Evolutionary conservation across 2,888 invertebrate species (phyloP).

Genomic region (Argyresthia albistria): DNA sequence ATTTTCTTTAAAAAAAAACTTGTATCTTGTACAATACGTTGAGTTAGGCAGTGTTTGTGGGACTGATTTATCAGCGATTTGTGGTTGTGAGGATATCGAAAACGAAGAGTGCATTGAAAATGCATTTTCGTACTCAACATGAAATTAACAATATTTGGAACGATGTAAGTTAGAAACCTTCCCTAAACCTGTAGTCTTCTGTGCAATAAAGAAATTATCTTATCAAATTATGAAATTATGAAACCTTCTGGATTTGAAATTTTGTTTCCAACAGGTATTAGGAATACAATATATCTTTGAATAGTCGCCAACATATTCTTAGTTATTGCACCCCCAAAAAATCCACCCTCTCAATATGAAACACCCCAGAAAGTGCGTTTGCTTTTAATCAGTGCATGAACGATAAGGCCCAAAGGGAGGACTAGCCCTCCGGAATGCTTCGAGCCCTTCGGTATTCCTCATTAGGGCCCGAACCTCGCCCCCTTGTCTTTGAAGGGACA

Average conservation of each 20-base stretch:
- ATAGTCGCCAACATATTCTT: neutral
- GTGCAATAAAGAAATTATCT: too few species aligned
- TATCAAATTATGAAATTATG: too few species aligned
- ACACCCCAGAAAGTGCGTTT: conserved; percentile 47
- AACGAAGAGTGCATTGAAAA: conserved; percentile 7
- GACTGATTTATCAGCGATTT: too few species aligned
- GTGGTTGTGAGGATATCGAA: too few species aligned
- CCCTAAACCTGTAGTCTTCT: too few species aligned
- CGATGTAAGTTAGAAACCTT: conserved; percentile 20
- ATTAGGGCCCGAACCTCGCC: conserved; percentile 10
- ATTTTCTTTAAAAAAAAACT: too few species aligned
- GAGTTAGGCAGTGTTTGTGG: too few species aligned
- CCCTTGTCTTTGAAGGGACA: conserved; percentile 37
- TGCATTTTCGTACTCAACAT: conserved; percentile 28
- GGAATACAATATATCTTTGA: neutral
- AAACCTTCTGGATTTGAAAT: neutral
- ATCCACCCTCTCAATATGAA: conserved; percentile 20
- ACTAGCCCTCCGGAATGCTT: conserved; percentile 4
- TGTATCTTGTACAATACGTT: too few species aligned
- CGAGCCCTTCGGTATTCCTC: conserved; percentile 14
- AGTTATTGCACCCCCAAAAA: neutral
- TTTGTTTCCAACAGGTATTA: neutral
- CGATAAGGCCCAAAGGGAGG: conserved; percentile 44
- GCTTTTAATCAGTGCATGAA: conserved; percentile 63
- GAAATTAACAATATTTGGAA: conserved; percentile 23